Conservation (phyloP, 2,113 vertebrate genomes). For the Sapayoa aenigma region DNA sequence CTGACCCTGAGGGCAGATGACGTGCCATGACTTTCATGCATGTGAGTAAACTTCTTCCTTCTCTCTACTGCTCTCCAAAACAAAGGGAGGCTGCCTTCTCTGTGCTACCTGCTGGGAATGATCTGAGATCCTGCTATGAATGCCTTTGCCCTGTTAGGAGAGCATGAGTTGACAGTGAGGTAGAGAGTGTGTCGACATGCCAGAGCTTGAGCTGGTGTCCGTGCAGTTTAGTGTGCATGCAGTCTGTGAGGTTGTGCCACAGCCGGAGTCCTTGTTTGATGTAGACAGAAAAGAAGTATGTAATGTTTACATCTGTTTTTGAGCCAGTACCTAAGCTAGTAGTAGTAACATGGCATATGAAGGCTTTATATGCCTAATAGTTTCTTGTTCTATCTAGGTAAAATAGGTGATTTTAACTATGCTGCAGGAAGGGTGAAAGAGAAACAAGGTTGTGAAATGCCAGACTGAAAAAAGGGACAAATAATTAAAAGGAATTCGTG, state of each 20-base stretch:
- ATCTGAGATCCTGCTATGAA: background rate
- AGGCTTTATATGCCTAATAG: background rate
- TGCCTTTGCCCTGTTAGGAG: background rate
- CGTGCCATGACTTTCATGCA: rapidly evolving
- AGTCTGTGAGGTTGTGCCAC: background rate
- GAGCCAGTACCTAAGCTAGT: background rate
- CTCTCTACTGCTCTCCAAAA: background rate
- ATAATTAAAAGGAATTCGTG: background rate
- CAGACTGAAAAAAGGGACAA: background rate
- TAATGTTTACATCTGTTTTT: background rate
- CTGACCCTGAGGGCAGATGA: background rate
- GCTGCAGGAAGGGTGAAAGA: background rate
- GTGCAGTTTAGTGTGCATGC: background rate
- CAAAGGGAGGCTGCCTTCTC: background rate
- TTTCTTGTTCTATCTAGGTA: background rate
- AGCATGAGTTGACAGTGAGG: rapidly evolving
- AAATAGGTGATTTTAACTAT: background rate
- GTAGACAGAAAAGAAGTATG: background rate
- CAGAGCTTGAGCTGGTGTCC: background rate
- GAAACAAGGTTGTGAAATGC: background rate
- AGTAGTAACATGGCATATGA: background rate
- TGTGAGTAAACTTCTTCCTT: background rate
- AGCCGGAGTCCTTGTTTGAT: background rate
- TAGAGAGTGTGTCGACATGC: background rate
- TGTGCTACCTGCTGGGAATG: rapidly evolving